phyloP scores from a whole-genome alignment of 2,888 invertebrate genomes.

The Mythimna lalbum region DNA sequence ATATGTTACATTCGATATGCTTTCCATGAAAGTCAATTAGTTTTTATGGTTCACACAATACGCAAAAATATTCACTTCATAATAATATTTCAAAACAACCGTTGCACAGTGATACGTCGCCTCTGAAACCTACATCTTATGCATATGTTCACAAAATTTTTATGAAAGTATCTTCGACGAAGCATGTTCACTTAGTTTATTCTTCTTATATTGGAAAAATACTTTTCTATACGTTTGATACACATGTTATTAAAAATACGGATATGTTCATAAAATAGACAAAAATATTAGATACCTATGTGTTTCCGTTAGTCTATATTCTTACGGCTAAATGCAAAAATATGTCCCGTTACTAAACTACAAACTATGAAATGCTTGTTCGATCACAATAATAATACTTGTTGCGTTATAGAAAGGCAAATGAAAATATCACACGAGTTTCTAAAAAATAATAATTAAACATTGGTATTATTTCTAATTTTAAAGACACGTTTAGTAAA shows the following conservation, averaged over 20 bases:
- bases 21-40: background rate
- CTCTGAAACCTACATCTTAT: background rate
- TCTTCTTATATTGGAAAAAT: slow-evolving; percentile 38
- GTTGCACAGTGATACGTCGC: slow-evolving; percentile 6
- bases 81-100: background rate
- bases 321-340: slow-evolving; percentile 33
- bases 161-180: background rate
- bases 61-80: background rate
- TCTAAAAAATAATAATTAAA: slow-evolving; percentile 43
- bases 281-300: slow-evolving; percentile 33
- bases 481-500: slow-evolving; percentile 66
- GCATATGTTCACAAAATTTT: slow-evolving; percentile 3
- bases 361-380: slow-evolving; percentile 52
- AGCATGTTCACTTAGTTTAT: background rate
- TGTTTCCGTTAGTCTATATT: slow-evolving; percentile 23
- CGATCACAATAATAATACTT: slow-evolving; percentile 80
- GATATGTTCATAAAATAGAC: slow-evolving; percentile 61
- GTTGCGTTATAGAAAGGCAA: slow-evolving; percentile 74
- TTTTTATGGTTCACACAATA: background rate
- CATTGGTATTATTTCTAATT: slow-evolving; percentile 48
- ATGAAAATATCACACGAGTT: slow-evolving; percentile 75
- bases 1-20: background rate
- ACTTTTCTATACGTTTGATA: slow-evolving; percentile 26
- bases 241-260: slow-evolving; percentile 48
- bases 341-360: slow-evolving; percentile 35